These are phyloP conservation scores for Bombylius discolor DNA, from an alignment of 2,888 invertebrate species.

Conservation along the genomic window DNA sequence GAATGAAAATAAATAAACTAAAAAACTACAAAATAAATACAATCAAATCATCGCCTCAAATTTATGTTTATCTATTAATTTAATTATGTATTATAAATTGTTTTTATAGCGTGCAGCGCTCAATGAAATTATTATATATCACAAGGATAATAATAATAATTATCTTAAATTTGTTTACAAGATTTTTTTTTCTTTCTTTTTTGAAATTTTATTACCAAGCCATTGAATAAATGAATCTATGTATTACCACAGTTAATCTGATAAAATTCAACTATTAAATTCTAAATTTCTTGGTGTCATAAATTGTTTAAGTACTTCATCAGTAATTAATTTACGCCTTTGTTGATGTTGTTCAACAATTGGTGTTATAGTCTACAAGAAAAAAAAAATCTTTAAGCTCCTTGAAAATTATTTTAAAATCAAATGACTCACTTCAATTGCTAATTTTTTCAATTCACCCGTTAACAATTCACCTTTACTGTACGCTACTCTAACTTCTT, in stretches of 20 bases:
- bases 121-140: too few relatives aligned
- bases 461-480: conserved; percentile 70
- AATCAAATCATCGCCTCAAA: too few relatives aligned
- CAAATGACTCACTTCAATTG: conserved; percentile 48
- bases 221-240: too few relatives aligned
- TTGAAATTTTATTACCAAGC: too few relatives aligned
- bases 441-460: conserved; percentile 85
- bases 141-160: too few relatives aligned
- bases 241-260: not conserved
- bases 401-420: not conserved
- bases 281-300: conserved; percentile 40
- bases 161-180: too few relatives aligned
- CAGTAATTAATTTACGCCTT: conserved; percentile 63
- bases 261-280: not conserved
- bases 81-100: too few relatives aligned
- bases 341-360: conserved; percentile 74
- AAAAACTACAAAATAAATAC: too few relatives aligned
- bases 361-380: conserved; percentile 47
- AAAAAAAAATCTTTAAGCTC: not conserved
- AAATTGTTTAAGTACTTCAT: conserved; percentile 68
- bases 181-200: too few relatives aligned
- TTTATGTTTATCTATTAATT: too few relatives aligned
- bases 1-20: too few relatives aligned
- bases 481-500: conserved; percentile 44
- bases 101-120: too few relatives aligned